Percentiles rank a stretch among this genome's conserved stretches.
phyloP scores from a whole-genome alignment of 2,888 invertebrate genomes.

The Hemaris fuciformis region DNA sequence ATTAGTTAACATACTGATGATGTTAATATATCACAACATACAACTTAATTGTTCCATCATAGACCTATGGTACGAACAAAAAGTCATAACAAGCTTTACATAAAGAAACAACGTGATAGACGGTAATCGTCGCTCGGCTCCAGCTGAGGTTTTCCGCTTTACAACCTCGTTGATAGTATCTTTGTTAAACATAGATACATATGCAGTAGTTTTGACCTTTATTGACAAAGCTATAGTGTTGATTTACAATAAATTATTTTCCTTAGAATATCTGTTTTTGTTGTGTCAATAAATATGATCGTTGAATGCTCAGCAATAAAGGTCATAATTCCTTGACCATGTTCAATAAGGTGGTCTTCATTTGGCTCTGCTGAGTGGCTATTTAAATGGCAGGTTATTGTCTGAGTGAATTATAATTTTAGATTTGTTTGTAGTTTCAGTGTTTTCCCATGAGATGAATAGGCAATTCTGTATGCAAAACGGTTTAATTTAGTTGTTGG shows the following conservation, averaged over 20 bases:
- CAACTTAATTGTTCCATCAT: not conserved
- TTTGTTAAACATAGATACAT: slow-evolving; percentile 22
- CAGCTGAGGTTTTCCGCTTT: slow-evolving; percentile 38
- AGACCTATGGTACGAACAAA: not conserved
- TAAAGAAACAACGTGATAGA: slow-evolving; percentile 10
- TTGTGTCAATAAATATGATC: not conserved
- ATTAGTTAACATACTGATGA: not conserved
- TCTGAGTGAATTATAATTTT: slow-evolving; percentile 5
- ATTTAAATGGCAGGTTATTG: slow-evolving; percentile 3
- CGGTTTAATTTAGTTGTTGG: not conserved
- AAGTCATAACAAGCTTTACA: not conserved
- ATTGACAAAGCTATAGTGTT: slow-evolving; percentile 20
- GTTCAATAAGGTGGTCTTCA: not conserved
- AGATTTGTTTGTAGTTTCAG: slow-evolving; percentile 5
- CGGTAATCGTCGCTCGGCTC: slow-evolving; percentile 7
- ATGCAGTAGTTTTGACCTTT: slow-evolving; percentile 21
- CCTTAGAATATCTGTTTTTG: slow-evolving; percentile 20
- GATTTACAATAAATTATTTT: slow-evolving; percentile 24
- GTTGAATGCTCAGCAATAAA: not conserved
- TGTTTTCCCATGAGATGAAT: slow-evolving; percentile 1
- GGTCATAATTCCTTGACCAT: not conserved
- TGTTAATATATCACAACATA: not conserved
- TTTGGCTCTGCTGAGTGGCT: not conserved
- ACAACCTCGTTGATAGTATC: slow-evolving; percentile 52
- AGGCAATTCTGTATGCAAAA: not conserved